Base-by-base conservation (phyloP, 2,797 vertebrate species). In the Pseudopleuronectes americanus region DNA sequence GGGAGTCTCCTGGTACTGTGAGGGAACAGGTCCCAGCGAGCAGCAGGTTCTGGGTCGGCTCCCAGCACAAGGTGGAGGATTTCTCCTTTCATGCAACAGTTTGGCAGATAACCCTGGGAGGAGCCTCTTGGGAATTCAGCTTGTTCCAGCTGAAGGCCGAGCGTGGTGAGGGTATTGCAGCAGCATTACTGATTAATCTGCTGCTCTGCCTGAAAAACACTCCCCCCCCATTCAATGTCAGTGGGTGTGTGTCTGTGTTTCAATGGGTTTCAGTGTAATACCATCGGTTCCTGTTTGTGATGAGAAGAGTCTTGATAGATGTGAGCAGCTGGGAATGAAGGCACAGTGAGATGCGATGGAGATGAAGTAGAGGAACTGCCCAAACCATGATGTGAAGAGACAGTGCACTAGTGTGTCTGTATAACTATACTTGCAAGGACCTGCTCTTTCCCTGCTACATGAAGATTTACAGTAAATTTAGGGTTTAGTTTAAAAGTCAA, bases 271-370 rank as follows among this genome's bases (percentile, higher is more conserved):
- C 45, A 53, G 51, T 26, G 56, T 31, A 77, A 47, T 60, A 14
- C 21, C 47, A 65, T 9, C 43, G 26, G 59, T 80, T 77, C 36
- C 23, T 73, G 38, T 61, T 69, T 68, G 12, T 84, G 68, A 83
- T 74, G 53, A 83, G 12, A 22, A 36, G 36, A 65, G 79, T 79
- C 69, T 59, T 79, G 74, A 87, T 68, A 26, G 77, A 86, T 61
- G 14, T 51, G 75, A 80, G 61, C 85, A 85, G 77, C 80, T 86
- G 82, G 68, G 58, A 74, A 65, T 45, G 21, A 22, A 71, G 36
- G 55, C 33, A 55, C 61, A 74, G 33, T 71, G 33, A 59, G 51
- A 45, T 22, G 28, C 63, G 38, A 74, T 71, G 51, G 55, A 80
- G 60, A 68, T 55, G 24, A 55, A 41, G 49, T 68, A 77, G 75